Evolutionary conservation across 2,113 vertebrate species (phyloP).

Genomic region (Synchiropus splendidus): DNA sequence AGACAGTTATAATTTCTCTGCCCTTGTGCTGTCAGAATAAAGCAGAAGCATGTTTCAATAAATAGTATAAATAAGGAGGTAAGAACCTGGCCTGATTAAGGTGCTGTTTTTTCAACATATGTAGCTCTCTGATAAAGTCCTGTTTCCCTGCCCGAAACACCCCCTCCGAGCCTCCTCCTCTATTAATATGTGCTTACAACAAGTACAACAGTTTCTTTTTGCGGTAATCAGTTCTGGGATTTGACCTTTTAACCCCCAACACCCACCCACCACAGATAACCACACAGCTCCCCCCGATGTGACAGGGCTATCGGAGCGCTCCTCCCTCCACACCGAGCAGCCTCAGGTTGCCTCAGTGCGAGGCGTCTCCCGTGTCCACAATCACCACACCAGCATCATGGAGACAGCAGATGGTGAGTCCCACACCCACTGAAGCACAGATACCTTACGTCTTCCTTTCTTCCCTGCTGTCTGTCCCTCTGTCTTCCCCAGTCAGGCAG

Average conservation of each 20-base stretch:
- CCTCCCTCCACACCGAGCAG: slow-evolving; percentile 61
- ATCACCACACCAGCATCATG: slow-evolving; percentile 69
- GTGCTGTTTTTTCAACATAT: too few species aligned
- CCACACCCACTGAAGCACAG: background rate
- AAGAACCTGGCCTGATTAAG: too few species aligned
- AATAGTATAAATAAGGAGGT: too few species aligned
- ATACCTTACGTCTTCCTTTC: slow-evolving; percentile 10
- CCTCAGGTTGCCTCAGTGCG: slow-evolving; percentile 77
- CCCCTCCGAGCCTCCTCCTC: too few species aligned
- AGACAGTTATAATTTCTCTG: too few species aligned
- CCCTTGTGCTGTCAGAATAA: too few species aligned
- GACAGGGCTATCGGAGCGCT: slow-evolving; percentile 77
- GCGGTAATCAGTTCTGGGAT: background rate
- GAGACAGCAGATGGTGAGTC: slow-evolving; percentile 89
- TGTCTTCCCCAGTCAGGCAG: slow-evolving; percentile 19
- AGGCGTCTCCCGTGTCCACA: slow-evolving; percentile 72
- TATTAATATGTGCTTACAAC: background rate
- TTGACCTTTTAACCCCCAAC: background rate
- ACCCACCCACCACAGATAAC: slow-evolving; percentile 73
- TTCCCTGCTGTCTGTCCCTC: slow-evolving; percentile 45
- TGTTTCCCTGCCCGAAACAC: too few species aligned
- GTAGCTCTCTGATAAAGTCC: too few species aligned
- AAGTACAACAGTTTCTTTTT: background rate
- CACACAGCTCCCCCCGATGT: slow-evolving; percentile 87
- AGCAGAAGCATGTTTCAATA: too few species aligned